phyloP scores from a whole-genome alignment of 2,113 vertebrate genomes.

The Cyprinodon variegatus region DNA sequence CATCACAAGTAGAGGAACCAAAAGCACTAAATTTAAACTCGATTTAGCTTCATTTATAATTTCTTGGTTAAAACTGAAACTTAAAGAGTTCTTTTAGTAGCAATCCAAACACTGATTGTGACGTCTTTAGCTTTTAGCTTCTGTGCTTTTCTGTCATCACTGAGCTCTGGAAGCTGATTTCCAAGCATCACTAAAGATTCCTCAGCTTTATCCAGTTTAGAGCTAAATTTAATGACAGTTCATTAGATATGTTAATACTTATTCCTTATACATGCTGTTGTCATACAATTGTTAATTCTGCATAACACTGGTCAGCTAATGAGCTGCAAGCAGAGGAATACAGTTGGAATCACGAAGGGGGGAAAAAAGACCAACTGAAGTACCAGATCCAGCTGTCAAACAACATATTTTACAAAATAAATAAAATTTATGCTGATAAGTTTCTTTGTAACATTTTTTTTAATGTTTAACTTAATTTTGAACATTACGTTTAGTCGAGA shows the following conservation, averaged over 20 bases:
- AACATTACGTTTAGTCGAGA: slow-evolving; percentile 13
- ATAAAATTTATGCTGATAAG: slow-evolving; percentile 22
- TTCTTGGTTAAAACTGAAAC: not conserved
- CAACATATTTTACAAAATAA: slow-evolving; percentile 52
- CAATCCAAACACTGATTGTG: not conserved
- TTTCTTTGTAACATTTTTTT: not conserved
- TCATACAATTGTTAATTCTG: slow-evolving; percentile 11
- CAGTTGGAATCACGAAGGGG: slow-evolving; percentile 24
- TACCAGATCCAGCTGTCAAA: slow-evolving; percentile 46
- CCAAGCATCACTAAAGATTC: too few relatives aligned
- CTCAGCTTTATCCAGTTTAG: slow-evolving; percentile 10
- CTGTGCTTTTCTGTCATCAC: not conserved
- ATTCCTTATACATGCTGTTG: slow-evolving; percentile 38
- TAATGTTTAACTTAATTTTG: not conserved
- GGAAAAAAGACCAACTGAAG: slow-evolving; percentile 19
- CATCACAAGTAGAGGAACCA: not conserved
- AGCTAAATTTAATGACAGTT: slow-evolving; percentile 27
- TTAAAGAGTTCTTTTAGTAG: not conserved
- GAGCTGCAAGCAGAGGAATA: slow-evolving; percentile 25
- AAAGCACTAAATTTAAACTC: not conserved
- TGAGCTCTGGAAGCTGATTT: not conserved
- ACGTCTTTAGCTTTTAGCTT: not conserved
- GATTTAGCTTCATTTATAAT: not conserved
- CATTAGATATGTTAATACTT: slow-evolving; percentile 18
- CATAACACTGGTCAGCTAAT: slow-evolving; percentile 51